Percentiles rank a stretch among this genome's conserved stretches.
Conservation (phyloP, 2,888 invertebrate genomes). For the Unio delphinus region DNA sequence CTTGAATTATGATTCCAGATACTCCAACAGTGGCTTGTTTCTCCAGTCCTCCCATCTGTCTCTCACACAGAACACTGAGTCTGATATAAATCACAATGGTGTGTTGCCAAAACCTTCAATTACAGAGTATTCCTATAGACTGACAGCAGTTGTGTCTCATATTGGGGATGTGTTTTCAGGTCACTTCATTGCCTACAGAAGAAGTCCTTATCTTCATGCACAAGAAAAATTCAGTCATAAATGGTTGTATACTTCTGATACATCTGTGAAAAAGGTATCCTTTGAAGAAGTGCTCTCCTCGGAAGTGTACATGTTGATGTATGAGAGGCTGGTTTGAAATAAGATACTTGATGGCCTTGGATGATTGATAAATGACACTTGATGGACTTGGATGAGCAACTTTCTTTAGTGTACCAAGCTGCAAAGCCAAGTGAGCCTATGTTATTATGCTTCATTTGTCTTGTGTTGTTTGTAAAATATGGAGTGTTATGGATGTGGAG, state of each 20-base stretch:
- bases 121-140: conserved; percentile 79
- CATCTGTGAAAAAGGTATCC: conserved; percentile 85
- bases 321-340: conserved; percentile 76
- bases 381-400: no score
- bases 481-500: no score
- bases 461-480: no score
- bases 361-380: conserved; percentile 1
- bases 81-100: conserved; percentile 46
- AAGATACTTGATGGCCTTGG: no score
- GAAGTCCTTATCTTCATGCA: conserved; percentile 71
- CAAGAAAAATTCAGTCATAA: conserved; percentile 71
- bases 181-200: conserved; percentile 94
- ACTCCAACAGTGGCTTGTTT: conserved; percentile 57
- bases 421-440: no score
- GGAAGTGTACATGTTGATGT: conserved; percentile 93
- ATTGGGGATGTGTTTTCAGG: conserved; percentile 91
- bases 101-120: conserved; percentile 26
- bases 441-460: no score
- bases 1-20: conserved; percentile 63
- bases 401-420: no score
- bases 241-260: conserved; percentile 92
- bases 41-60: conserved; percentile 28
- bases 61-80: conserved; percentile 70
- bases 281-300: conserved; percentile 87
- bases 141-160: conserved; percentile 91